phyloP scores from a whole-genome alignment of 2,797 vertebrate species.

The Liasis olivaceus region DNA sequence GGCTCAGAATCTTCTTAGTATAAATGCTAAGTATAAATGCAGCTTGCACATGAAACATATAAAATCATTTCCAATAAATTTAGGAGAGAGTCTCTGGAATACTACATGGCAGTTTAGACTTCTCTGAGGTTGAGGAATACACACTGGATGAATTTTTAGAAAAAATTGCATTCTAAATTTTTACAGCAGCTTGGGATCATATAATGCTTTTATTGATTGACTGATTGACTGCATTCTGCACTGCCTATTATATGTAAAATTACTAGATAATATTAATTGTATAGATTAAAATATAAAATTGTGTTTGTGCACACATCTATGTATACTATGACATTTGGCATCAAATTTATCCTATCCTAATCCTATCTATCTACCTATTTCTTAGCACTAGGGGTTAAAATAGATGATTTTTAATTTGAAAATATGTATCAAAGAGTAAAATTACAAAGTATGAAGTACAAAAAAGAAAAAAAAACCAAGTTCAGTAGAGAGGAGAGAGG shows the following conservation, averaged over 20 bases:
- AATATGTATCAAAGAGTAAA: neutral
- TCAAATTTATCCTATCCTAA: neutral
- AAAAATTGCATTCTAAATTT: neutral
- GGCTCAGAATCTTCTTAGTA: neutral
- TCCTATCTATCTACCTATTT: neutral
- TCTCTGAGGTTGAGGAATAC: neutral
- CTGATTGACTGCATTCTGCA: neutral
- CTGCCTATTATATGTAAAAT: neutral
- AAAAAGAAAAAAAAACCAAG: neutral
- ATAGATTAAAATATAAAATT: neutral
- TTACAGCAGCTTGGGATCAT: neutral
- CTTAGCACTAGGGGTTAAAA: neutral
- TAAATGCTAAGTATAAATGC: neutral
- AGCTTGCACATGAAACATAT: neutral
- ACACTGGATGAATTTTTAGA: neutral
- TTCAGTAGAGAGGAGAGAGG: neutral
- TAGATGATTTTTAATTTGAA: neutral
- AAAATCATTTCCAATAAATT: neutral
- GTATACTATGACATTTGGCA: neutral
- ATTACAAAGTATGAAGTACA: neutral
- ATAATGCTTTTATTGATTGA: neutral
- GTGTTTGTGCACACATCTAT: neutral
- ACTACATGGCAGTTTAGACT: neutral
- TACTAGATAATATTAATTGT: neutral
- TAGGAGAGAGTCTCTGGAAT: neutral